These are phyloP conservation scores for Eleutherodactylus coqui DNA, from an alignment of 2,797 vertebrate species.

Conservation along the genomic window DNA sequence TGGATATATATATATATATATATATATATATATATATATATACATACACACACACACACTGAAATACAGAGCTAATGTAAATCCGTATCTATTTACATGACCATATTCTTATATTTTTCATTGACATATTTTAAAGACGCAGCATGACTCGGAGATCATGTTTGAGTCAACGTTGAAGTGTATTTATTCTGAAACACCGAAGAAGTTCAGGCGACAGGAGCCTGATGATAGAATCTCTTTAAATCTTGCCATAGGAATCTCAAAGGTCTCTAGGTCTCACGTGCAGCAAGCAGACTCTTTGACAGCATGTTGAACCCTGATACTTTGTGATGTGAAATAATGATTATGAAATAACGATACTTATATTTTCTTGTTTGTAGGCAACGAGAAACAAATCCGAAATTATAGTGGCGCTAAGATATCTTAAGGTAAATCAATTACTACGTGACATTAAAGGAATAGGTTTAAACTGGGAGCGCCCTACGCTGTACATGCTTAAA, in stretches of 20 bases:
- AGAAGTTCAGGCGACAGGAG: too few relatives aligned
- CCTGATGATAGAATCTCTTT: too few relatives aligned
- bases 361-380: not conserved
- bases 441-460: not conserved
- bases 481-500: not conserved
- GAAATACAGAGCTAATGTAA: too few relatives aligned
- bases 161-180: too few relatives aligned
- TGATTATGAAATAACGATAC: not conserved
- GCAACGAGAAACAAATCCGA: not conserved
- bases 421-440: constrained; percentile 27
- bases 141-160: too few relatives aligned
- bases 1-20: too few relatives aligned
- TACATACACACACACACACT: too few relatives aligned
- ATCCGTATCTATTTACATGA: too few relatives aligned
- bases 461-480: not conserved
- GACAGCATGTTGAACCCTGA: not conserved
- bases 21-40: too few relatives aligned
- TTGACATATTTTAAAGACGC: too few relatives aligned
- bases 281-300: not conserved
- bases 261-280: not conserved
- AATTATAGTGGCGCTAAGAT: not conserved
- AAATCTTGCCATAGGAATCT: not conserved
- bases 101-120: too few relatives aligned
- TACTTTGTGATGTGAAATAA: not conserved
- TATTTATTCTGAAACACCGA: too few relatives aligned